phyloP scores from a whole-genome alignment of 2,113 vertebrate species.

The Ophiodon elongatus region DNA sequence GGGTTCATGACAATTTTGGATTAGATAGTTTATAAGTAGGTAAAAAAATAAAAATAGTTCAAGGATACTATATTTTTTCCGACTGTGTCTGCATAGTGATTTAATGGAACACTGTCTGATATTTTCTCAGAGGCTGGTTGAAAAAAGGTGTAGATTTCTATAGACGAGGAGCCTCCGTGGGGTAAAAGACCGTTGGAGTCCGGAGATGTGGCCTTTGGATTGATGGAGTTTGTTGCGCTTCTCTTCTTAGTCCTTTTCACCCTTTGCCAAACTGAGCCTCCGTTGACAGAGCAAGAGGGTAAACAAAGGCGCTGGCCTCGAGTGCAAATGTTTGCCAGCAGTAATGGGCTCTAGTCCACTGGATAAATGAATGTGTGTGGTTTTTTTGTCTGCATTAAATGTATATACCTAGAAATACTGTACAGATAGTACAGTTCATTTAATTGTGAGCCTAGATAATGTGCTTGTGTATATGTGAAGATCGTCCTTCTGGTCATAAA shows the following conservation, averaged over 20 bases:
- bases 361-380: slow-evolving; percentile 44
- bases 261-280: slow-evolving; percentile 58
- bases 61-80: background rate
- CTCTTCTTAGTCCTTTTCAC: slow-evolving; percentile 59
- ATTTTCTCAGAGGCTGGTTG: background rate
- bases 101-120: slow-evolving; percentile 15
- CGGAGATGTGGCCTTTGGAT: slow-evolving; percentile 63
- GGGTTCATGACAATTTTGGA: slow-evolving; percentile 2
- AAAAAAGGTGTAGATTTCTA: slow-evolving; percentile 2
- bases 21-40: background rate
- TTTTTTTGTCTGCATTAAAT: slow-evolving; percentile 31
- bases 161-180: slow-evolving; percentile 22
- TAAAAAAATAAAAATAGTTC: background rate
- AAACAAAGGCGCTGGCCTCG: slow-evolving; percentile 62
- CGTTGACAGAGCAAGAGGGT: slow-evolving; percentile 60
- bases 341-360: slow-evolving; percentile 61
- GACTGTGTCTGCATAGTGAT: background rate
- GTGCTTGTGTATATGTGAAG: slow-evolving; percentile 10
- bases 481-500: background rate
- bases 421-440: background rate
- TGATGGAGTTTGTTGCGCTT: slow-evolving; percentile 56
- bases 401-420: slow-evolving; percentile 29
- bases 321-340: slow-evolving; percentile 75
- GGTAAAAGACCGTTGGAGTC: slow-evolving; percentile 34
- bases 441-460: background rate